Evolutionary conservation across 1,140 invertebrate species (phyloP).

Genomic region (Lethocerus indicus): DNA sequence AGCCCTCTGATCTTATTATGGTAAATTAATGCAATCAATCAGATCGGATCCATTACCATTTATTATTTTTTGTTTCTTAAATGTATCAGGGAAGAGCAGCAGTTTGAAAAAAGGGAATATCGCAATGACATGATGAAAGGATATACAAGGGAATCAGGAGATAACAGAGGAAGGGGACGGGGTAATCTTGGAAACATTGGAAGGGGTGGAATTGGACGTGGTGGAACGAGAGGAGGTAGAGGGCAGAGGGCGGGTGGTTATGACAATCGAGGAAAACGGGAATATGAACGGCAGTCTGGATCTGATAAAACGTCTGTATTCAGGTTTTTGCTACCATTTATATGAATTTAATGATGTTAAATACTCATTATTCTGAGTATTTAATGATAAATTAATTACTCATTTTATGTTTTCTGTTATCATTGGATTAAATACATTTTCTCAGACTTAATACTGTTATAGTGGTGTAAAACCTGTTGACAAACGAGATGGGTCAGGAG

Average conservation of each 20-base stretch:
- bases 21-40: no score
- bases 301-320: slow-evolving; percentile 81
- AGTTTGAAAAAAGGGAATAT: slow-evolving; percentile 6
- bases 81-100: slow-evolving; percentile 5
- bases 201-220: slow-evolving; percentile 24
- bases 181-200: slow-evolving; percentile 26
- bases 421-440: not conserved
- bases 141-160: not conserved
- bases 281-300: slow-evolving; percentile 88
- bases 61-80: not conserved
- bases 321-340: slow-evolving; percentile 10
- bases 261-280: slow-evolving; percentile 61
- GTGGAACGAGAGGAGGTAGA: slow-evolving; percentile 27
- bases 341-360: slow-evolving; percentile 1
- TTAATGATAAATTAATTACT: no score
- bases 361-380: no score
- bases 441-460: slow-evolving; percentile 28
- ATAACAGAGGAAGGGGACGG: slow-evolving; percentile 20
- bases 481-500: slow-evolving; percentile 83
- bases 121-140: slow-evolving; percentile 17
- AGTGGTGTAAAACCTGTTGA: slow-evolving; percentile 84
- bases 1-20: no score
- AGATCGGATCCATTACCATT: slow-evolving; percentile 22
- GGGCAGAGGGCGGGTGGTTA: slow-evolving; percentile 32
- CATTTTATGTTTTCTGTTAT: not conserved